A percentile compares a stretch with the other conserved stretches of the same genome.
Evolutionary conservation across 1,140 invertebrate species (phyloP).

Genomic region (Drosophila aff.): DNA sequence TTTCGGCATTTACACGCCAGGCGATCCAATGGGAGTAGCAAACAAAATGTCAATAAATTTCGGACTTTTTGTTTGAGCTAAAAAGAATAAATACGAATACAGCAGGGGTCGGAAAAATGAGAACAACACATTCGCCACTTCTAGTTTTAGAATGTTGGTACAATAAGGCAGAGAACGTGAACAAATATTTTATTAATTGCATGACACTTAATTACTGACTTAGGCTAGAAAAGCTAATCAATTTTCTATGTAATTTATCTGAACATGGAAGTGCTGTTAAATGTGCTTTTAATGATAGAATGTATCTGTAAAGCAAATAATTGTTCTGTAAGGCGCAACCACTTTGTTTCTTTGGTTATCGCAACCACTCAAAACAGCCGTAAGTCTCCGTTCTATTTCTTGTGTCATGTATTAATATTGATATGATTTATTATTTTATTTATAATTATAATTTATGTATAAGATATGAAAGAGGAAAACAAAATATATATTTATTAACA

Average conservation of each 20-base stretch:
- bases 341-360: too few species aligned
- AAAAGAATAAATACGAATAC: slow-evolving; percentile 18
- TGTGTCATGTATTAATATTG: neutral
- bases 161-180: neutral
- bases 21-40: slow-evolving; percentile 60
- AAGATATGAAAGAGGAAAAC: neutral
- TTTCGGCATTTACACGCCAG: slow-evolving; percentile 80
- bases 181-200: neutral
- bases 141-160: neutral
- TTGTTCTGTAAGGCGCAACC: too few species aligned
- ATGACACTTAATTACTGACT: too few species aligned
- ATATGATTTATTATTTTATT: neutral
- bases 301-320: too few species aligned
- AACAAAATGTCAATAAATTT: slow-evolving; percentile 80
- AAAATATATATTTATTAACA: neutral
- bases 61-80: slow-evolving; percentile 31
- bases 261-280: too few species aligned
- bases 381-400: too few species aligned
- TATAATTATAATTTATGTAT: too few species aligned
- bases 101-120: neutral
- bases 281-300: too few species aligned
- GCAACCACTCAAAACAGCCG: too few species aligned
- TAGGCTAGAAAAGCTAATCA: too few species aligned
- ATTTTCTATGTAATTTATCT: too few species aligned
- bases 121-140: neutral